A percentile compares a stretch with the other conserved stretches of the same genome.
phyloP scores from a whole-genome alignment of 2,797 vertebrate genomes.

The Microtus californicus region DNA sequence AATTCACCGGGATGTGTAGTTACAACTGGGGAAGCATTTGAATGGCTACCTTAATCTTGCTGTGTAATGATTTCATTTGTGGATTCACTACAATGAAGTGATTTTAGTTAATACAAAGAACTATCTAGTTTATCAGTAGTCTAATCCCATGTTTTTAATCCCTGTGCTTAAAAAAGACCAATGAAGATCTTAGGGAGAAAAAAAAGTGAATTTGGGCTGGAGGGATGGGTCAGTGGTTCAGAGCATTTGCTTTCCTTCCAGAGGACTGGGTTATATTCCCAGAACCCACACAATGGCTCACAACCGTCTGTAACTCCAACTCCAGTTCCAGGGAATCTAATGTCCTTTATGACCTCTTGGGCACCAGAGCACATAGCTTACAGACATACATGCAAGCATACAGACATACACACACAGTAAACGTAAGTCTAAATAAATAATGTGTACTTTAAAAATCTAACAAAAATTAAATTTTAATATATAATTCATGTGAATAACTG shows the following conservation, averaged over 20 bases:
- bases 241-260: background rate
- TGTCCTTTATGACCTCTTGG: background rate
- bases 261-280: no score
- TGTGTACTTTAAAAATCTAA: slow-evolving; percentile 18
- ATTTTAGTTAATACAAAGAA: background rate
- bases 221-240: no score
- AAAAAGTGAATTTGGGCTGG: background rate
- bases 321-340: background rate
- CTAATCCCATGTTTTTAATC: background rate
- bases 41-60: background rate
- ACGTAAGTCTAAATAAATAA: background rate
- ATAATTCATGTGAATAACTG: background rate
- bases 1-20: no score
- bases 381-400: background rate
- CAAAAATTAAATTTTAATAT: slow-evolving; percentile 11
- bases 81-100: background rate
- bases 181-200: background rate
- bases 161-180: background rate
- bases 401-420: background rate
- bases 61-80: background rate
- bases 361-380: background rate
- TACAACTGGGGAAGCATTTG: background rate
- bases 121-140: background rate
- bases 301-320: background rate
- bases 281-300: background rate